A percentile compares a stretch with the other conserved stretches of the same genome.
Conservation (phyloP, 2,888 invertebrate genomes). For the Napeogenes sylphis region DNA sequence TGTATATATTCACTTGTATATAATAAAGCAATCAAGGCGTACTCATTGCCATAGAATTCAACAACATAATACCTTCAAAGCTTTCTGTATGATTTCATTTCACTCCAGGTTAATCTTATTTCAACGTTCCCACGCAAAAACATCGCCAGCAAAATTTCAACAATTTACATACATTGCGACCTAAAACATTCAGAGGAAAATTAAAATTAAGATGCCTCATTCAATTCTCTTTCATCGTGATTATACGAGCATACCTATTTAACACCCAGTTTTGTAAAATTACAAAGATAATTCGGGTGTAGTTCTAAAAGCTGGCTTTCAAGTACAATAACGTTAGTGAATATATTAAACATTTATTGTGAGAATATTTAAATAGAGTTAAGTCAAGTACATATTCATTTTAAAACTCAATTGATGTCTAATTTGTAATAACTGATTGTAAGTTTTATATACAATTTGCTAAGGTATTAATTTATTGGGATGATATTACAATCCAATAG, state of each 20-base stretch:
- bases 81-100: neutral
- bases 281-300: neutral
- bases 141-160: slow-evolving; percentile 1
- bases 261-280: slow-evolving; percentile 32
- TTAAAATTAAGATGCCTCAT: slow-evolving; percentile 37
- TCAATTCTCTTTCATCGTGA: slow-evolving; percentile 37
- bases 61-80: too few relatives aligned
- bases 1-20: too few relatives aligned
- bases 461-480: neutral
- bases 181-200: slow-evolving; percentile 22
- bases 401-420: too few relatives aligned
- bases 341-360: too few relatives aligned
- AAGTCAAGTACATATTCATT: too few relatives aligned
- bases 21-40: too few relatives aligned
- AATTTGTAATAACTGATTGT: too few relatives aligned
- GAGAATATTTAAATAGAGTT: too few relatives aligned
- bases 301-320: too few relatives aligned
- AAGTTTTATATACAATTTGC: neutral
- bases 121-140: slow-evolving; percentile 1
- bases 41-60: too few relatives aligned
- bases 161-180: slow-evolving; percentile 21
- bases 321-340: too few relatives aligned
- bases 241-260: slow-evolving; percentile 36
- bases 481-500: neutral
- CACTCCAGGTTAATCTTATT: neutral